Base-by-base conservation (phyloP, 2,113 vertebrate species). In the Aplodontia rufa region DNA sequence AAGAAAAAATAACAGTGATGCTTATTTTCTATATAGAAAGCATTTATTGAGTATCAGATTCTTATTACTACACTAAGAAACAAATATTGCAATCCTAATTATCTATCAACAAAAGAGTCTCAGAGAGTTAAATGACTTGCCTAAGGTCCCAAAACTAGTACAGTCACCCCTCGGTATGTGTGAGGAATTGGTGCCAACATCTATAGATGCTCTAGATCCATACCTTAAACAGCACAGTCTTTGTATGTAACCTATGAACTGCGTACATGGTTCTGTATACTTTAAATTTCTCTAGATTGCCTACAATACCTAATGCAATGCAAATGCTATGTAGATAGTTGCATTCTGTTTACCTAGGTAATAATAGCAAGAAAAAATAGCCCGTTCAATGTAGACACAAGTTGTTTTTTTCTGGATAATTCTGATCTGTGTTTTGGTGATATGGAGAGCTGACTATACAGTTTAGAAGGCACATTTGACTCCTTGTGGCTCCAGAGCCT, bases 51-150 rank as follows among this genome's bases (percentile, higher is more conserved):
- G 3, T 42, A 17, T 66, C 40, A 60, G 47, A 82, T 68, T 62
- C 37, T 80, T 51, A 80, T 30, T 40, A 12, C 6, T n/a, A 26
- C 17, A 42, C 49, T 35, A 42, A 32, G 22, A 85, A 75, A 74
- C 10, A 89, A 8, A 49, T 16, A 51, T 53, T 66, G 28, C 45
- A 78, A 80, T 69, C 22, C 68, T 75, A 89, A 42, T 64, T 42
- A 49, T 58, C 62, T 72, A 13, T 32, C 47, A 78, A 97, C 79
- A 89, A 89, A 94, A 89, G 16, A 90, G 42, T 93, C 90, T 95
- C 40, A 47, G 75, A 78, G 68, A 79, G 53, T 69, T 74, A 94
- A 93, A 55, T 86, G 82, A 82, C 51, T 88, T 93, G 55, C n/a
- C 84, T 53, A 92, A 92, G 35, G 45, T 84, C 58, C 58, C 12